Percentiles rank a stretch among this genome's conserved stretches.
Evolutionary conservation across 1,140 invertebrate species (phyloP).

Genomic region (Elymnias hypermnestra): DNA sequence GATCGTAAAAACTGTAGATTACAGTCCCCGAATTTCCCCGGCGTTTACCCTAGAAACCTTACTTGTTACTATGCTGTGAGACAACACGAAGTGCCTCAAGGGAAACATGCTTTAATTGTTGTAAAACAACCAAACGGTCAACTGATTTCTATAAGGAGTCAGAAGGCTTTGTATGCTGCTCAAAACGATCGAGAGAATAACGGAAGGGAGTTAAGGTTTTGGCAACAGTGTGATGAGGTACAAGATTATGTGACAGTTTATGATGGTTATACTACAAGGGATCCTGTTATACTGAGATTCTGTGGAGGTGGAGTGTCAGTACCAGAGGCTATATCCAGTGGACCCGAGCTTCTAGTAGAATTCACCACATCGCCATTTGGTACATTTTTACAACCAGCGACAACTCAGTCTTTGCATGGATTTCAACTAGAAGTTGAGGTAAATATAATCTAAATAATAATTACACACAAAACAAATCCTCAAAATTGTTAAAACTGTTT

Average conservation of each 20-base stretch:
- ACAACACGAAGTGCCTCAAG: slow-evolving; percentile 86
- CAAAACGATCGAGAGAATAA: slow-evolving; percentile 66
- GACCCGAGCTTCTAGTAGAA: slow-evolving; percentile 90
- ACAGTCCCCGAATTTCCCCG: slow-evolving; percentile 94
- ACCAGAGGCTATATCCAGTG: slow-evolving; percentile 88
- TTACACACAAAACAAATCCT: too few species aligned
- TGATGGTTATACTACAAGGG: slow-evolving; percentile 91
- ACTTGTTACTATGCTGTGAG: slow-evolving; percentile 92
- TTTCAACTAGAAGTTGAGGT: slow-evolving; percentile 93
- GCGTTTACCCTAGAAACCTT: slow-evolving; percentile 92
- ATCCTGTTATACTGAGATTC: slow-evolving; percentile 91
- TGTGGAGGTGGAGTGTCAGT: slow-evolving; percentile 91
- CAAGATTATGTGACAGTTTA: slow-evolving; percentile 93
- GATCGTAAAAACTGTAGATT: slow-evolving; percentile 90
- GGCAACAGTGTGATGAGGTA: slow-evolving; percentile 91
- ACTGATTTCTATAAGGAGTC: slow-evolving; percentile 86
- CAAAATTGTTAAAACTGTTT: too few species aligned
- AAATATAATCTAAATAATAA: too few species aligned
- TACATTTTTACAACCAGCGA: slow-evolving; percentile 87
- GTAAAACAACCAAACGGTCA: slow-evolving; percentile 89
- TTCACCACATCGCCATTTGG: slow-evolving; percentile 94
- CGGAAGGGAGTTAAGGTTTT: slow-evolving; percentile 77
- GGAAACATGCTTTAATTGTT: slow-evolving; percentile 89
- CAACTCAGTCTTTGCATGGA: slow-evolving; percentile 86
- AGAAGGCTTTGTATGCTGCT: slow-evolving; percentile 76